Conservation (phyloP, 2,113 vertebrate species). For the Hyaena hyaena region DNA sequence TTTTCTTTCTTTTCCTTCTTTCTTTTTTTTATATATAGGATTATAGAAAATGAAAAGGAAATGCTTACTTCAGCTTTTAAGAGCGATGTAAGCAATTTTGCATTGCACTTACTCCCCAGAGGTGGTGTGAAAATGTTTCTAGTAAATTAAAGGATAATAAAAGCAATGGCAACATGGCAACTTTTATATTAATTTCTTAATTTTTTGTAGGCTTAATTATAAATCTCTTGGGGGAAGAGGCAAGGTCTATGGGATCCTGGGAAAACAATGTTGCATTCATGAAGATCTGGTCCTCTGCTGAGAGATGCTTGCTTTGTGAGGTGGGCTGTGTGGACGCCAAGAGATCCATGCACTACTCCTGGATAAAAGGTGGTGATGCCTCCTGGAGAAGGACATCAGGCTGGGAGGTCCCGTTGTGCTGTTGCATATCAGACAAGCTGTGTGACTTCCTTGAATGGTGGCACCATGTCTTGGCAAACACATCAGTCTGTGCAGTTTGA, state of each 20-base stretch:
- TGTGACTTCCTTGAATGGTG: background rate
- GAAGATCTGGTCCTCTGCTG: background rate
- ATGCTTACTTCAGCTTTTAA: slow-evolving; percentile 86
- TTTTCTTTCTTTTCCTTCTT: background rate
- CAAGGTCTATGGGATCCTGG: background rate
- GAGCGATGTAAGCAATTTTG: slow-evolving; percentile 87
- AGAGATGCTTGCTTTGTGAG: background rate
- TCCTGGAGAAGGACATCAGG: rapidly evolving
- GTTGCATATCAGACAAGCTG: rapidly evolving
- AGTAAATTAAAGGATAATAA: slow-evolving; percentile 87
- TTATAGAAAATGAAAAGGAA: slow-evolving; percentile 85
- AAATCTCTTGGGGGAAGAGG: slow-evolving; percentile 66
- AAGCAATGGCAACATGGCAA: slow-evolving; percentile 81
- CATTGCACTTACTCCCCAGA: slow-evolving; percentile 78
- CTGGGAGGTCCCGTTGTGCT: background rate
- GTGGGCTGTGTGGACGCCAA: rapidly evolving
- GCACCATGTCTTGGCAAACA: rapidly evolving
- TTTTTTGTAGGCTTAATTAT: slow-evolving; percentile 83
- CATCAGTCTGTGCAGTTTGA: background rate
- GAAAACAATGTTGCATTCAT: background rate
- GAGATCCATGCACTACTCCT: background rate
- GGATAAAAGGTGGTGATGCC: rapidly evolving
- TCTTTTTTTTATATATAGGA: slow-evolving; percentile 77
- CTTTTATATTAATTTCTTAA: slow-evolving; percentile 86
- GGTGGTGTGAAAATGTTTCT: slow-evolving; percentile 81